A percentile compares a stretch with the other conserved stretches of the same genome.
phyloP scores from a whole-genome alignment of 2,113 vertebrate genomes.

The Pelecanus crispus region DNA sequence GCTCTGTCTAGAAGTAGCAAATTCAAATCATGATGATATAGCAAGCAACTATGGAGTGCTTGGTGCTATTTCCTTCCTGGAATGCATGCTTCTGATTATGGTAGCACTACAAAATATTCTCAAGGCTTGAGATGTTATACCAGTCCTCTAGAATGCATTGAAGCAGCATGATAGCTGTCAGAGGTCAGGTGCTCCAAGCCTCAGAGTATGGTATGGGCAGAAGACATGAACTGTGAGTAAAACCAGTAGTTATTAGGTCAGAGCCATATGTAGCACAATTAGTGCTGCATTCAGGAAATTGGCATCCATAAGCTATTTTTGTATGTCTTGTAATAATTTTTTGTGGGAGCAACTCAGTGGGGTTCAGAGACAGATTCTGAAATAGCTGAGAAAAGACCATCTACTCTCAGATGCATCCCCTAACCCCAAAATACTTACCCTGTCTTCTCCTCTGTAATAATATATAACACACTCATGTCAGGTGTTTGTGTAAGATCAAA shows the following conservation, averaged over 20 bases:
- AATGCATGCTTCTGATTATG: background rate
- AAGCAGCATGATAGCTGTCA: background rate
- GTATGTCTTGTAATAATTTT: background rate
- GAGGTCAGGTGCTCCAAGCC: background rate
- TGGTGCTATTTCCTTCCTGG: background rate
- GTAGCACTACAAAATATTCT: background rate
- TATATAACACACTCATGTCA: background rate
- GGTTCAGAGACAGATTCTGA: background rate
- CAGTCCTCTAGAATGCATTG: background rate
- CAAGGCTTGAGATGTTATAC: background rate
- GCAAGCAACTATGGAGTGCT: background rate
- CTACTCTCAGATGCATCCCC: background rate
- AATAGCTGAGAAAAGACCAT: background rate
- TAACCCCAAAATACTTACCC: background rate
- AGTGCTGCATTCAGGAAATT: background rate
- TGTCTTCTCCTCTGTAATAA: background rate
- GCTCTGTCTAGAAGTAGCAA: background rate
- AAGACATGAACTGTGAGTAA: background rate
- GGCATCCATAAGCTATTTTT: background rate
- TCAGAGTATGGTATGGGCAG: background rate
- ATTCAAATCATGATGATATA: background rate
- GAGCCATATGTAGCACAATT: background rate
- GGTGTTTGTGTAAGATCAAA: background rate
- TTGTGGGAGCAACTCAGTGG: background rate
- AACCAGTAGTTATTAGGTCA: background rate